Evolutionary conservation across 2,888 invertebrate genomes (phyloP).

Genomic region (Atethmia centrago): DNA sequence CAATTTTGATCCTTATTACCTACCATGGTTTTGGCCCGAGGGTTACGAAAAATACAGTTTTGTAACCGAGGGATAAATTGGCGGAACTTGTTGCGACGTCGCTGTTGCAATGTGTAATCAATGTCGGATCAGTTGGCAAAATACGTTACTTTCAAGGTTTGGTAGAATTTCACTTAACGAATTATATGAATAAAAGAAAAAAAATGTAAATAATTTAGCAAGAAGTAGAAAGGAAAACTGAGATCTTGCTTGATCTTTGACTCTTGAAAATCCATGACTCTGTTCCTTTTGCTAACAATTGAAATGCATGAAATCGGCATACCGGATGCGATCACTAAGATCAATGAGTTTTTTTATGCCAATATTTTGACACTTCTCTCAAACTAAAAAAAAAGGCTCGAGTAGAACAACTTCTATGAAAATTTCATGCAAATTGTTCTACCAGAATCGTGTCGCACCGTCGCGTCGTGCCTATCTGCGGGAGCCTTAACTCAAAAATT

Average conservation of each 20-base stretch:
- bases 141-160: constrained; percentile 52
- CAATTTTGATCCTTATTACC: constrained; percentile 48
- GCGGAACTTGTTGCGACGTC: constrained; percentile 64
- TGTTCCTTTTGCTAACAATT: neutral
- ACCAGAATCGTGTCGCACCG: too few species aligned
- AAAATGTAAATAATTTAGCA: neutral
- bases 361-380: neutral
- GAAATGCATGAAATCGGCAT: neutral
- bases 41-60: constrained; percentile 6
- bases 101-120: constrained; percentile 62
- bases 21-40: neutral
- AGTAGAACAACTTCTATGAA: too few species aligned
- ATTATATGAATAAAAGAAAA: constrained; percentile 27
- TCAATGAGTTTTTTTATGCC: neutral
- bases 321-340: neutral
- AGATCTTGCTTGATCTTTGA: too few species aligned
- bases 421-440: too few species aligned
- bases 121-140: constrained; percentile 58
- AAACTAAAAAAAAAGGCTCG: neutral
- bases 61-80: constrained; percentile 38
- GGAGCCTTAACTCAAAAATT: neutral
- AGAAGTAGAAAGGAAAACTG: neutral
- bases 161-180: constrained; percentile 52
- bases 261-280: neutral
- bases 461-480: too few species aligned